phyloP scores from a whole-genome alignment of 2,113 vertebrate species.

The Antechinus flavipes region DNA sequence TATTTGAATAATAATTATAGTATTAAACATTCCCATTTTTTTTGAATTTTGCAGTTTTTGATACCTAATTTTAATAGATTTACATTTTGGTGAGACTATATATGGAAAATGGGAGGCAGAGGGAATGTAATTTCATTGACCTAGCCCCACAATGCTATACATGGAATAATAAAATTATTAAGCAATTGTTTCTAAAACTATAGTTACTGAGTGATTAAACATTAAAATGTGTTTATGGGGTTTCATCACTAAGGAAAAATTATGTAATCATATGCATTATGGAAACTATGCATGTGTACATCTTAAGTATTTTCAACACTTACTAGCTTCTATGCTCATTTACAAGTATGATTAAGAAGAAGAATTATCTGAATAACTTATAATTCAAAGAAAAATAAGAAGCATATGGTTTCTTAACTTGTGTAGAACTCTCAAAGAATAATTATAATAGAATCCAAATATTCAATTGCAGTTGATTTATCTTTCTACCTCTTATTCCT shows the following conservation, averaged over 20 bases:
- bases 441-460: background rate
- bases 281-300: background rate
- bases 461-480: background rate
- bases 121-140: background rate
- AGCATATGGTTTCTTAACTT: background rate
- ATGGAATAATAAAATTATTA: background rate
- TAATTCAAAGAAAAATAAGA: background rate
- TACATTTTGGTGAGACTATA: background rate
- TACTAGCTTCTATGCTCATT: background rate
- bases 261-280: background rate
- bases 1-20: background rate
- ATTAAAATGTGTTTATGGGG: background rate
- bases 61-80: background rate
- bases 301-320: background rate
- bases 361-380: background rate
- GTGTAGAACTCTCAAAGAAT: background rate
- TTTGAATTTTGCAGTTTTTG: background rate
- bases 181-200: background rate
- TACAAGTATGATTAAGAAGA: background rate
- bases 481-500: background rate
- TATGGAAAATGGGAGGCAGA: background rate
- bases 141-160: background rate
- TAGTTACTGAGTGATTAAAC: background rate
- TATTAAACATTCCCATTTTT: background rate
- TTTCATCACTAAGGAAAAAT: background rate